Evolutionary conservation across 2,113 vertebrate genomes (phyloP).

Genomic region (Alethe diademata): DNA sequence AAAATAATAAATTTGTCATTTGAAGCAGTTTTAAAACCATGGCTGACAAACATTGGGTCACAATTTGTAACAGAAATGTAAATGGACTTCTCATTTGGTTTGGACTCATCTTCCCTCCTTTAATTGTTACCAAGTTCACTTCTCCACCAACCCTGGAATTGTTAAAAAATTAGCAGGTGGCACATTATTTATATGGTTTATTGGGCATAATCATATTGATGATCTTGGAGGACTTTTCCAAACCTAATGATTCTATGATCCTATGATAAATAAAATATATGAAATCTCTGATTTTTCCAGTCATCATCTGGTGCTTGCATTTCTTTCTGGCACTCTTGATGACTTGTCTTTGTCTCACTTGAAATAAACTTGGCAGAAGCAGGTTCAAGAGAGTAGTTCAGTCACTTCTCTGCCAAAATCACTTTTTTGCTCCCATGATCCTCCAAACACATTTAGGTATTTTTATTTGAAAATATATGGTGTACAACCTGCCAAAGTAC

Average conservation of each 20-base stretch:
- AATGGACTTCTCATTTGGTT: neutral
- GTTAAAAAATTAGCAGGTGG: neutral
- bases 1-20: neutral
- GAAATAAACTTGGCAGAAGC: neutral
- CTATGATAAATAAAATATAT: neutral
- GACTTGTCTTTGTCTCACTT: neutral
- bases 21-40: neutral
- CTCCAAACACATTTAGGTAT: neutral
- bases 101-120: neutral
- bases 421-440: neutral
- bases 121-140: neutral
- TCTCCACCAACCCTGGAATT: neutral
- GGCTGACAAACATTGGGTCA: neutral
- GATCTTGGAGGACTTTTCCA: neutral
- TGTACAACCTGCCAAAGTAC: neutral
- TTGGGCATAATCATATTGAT: neutral
- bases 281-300: neutral
- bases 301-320: accelerated
- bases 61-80: neutral
- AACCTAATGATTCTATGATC: neutral
- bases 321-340: neutral
- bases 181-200: neutral
- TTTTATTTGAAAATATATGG: neutral
- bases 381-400: neutral
- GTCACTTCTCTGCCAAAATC: neutral